phyloP scores from a whole-genome alignment of 2,113 vertebrate genomes.

The Ochotona curzoniae region DNA sequence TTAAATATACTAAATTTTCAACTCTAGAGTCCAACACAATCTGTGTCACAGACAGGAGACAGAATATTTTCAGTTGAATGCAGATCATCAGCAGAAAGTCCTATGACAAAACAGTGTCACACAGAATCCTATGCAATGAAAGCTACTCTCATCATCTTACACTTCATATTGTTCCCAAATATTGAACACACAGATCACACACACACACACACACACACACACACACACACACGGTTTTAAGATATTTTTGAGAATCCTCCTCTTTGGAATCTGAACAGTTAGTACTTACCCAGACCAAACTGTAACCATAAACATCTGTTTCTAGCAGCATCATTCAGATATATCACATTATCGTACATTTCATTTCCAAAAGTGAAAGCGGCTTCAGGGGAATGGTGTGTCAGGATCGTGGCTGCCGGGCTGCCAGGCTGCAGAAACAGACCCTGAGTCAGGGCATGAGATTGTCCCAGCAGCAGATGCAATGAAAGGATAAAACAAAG shows the following conservation, averaged over 20 bases:
- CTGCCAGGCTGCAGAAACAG: neutral
- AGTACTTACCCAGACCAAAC: neutral
- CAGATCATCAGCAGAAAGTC: neutral
- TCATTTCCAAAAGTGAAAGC: neutral
- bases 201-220: neutral
- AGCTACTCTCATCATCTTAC: neutral
- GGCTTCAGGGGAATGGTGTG: neutral
- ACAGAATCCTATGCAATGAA: neutral
- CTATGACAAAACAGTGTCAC: neutral
- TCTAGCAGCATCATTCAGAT: neutral
- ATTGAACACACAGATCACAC: neutral
- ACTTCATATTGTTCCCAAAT: neutral
- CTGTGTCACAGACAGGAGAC: neutral
- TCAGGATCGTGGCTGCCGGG: neutral
- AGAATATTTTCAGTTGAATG: neutral
- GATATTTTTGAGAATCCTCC: too few species aligned
- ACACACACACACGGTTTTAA: neutral
- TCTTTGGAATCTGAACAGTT: neutral
- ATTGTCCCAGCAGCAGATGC: neutral
- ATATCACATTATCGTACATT: neutral
- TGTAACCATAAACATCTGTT: neutral
- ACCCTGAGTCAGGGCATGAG: neutral
- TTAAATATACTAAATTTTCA: neutral
- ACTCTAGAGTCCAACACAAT: neutral
- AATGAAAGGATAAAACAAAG: neutral